Base-by-base conservation (phyloP, 2,888 invertebrate genomes). In the Hydriomena furcata region DNA sequence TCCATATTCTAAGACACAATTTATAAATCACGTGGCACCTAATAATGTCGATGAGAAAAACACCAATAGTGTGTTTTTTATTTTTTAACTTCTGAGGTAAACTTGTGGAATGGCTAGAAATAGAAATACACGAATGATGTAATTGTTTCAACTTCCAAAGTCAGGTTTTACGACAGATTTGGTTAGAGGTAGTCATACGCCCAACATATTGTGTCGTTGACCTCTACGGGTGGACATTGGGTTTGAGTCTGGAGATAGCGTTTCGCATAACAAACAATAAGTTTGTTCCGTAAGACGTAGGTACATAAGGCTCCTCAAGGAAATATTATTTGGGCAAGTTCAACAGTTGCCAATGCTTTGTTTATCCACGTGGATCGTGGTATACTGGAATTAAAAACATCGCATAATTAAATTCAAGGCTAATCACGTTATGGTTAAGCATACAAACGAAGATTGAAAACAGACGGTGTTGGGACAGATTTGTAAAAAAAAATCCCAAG, bases 211-310 rank as follows among this genome's bases (percentile, higher is more conserved):
- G 77, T 82, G 85, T 84, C 85, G 76, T 73, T 78, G 85, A 85
- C 82, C 82, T 65, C 63, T 49, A 57, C 74, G 68, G 53, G 55
- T 75, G 78, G 73, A 68, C 77, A 73, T 74, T 75, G 73, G 72
- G 71, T 68, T 66, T 66, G 63, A 62, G 64, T 65, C 73, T 73
- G 74, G 71, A 74, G 70, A 73, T 69, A 62, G 60, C 68, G 75
- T 69, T 70, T 68, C 68, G 84, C 81, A 83, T 86, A 81, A 76
- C 68, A 76, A 79, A 71, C 61, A 66, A 73, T n/a, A 68, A 58
- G 58, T 52, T 60, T 52, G 32, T 59, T 68, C 53, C 52, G 50
- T 52, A 56, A 58, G 32, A 38, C 27, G 12, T n/a, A n/a, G n/a
- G 21, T 25, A 31, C 51, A 48, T 53, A 43, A 42, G 13, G 7